Percentiles rank a stretch among this genome's conserved stretches.
Conservation (phyloP, 2,113 vertebrate genomes). For the Actenoides lindsayi region DNA sequence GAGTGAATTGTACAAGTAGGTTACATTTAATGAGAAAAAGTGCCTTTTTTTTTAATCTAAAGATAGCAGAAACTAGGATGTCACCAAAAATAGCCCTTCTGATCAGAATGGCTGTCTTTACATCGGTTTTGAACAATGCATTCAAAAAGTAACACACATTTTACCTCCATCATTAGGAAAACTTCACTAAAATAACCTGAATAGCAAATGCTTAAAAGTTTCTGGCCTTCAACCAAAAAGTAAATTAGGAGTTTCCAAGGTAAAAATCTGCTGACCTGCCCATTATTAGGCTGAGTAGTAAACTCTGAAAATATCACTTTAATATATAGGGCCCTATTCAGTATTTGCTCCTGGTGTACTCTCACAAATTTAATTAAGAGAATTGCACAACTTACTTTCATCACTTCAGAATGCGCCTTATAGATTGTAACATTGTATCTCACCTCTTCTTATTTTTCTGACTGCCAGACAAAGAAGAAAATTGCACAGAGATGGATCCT, state of each 20-base stretch:
- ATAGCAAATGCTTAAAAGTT: not conserved
- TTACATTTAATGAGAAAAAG: constrained; percentile 57
- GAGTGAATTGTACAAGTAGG: constrained; percentile 39
- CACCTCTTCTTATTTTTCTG: not conserved
- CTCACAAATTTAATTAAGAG: not conserved
- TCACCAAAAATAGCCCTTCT: constrained; percentile 47
- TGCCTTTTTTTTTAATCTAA: not conserved
- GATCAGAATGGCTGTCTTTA: not conserved
- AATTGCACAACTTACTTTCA: not conserved
- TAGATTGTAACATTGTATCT: not conserved
- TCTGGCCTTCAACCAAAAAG: not conserved
- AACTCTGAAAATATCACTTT: not conserved
- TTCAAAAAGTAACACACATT: constrained; percentile 3
- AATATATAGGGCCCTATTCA: not conserved
- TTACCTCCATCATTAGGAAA: constrained; percentile 21
- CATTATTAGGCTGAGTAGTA: not conserved
- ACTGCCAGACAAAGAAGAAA: not conserved
- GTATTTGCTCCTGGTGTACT: not conserved
- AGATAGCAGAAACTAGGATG: constrained; percentile 35
- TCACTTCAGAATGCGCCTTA: not conserved
- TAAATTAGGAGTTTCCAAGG: not conserved
- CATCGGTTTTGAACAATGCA: constrained; percentile 23
- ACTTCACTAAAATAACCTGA: constrained; percentile 2
- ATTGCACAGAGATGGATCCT: not conserved
- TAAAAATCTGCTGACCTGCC: not conserved